These are phyloP conservation scores for Lissonota sp. DNA, from an alignment of 2,888 invertebrate genomes.

Conservation along the genomic window DNA sequence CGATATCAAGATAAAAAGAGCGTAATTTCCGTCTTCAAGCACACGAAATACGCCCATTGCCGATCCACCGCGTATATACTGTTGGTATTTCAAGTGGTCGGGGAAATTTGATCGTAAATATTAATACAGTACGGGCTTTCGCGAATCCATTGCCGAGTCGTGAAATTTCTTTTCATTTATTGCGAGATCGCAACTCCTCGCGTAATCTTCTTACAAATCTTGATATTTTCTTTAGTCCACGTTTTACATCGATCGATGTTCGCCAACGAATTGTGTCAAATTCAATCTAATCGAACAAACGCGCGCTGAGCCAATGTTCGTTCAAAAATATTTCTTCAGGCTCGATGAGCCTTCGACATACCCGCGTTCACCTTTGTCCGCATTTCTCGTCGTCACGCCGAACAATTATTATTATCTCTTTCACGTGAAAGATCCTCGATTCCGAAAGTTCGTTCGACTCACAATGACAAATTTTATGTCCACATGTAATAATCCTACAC, in stretches of 20 bases:
- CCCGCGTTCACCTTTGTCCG: not conserved
- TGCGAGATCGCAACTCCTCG: not conserved
- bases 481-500: not conserved
- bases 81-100: conserved; percentile 8
- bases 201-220: not conserved
- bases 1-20: too few relatives aligned
- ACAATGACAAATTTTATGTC: not conserved
- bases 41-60: too few relatives aligned
- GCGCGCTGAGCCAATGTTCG: too few relatives aligned
- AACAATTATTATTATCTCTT: conserved; percentile 22
- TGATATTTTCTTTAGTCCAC: not conserved
- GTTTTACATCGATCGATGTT: not conserved
- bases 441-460: not conserved
- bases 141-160: not conserved
- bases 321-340: not conserved
- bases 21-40: too few relatives aligned
- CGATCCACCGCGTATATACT: not conserved
- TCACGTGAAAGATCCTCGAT: conserved; percentile 10
- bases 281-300: too few relatives aligned
- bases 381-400: not conserved
- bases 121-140: conserved; percentile 1
- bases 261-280: not conserved
- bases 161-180: not conserved
- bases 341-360: not conserved
- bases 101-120: conserved; percentile 26